Percentiles rank a stretch among this genome's conserved stretches.
Conservation (phyloP, 2,888 invertebrate genomes). For the Eristalinus sepulchralis region DNA sequence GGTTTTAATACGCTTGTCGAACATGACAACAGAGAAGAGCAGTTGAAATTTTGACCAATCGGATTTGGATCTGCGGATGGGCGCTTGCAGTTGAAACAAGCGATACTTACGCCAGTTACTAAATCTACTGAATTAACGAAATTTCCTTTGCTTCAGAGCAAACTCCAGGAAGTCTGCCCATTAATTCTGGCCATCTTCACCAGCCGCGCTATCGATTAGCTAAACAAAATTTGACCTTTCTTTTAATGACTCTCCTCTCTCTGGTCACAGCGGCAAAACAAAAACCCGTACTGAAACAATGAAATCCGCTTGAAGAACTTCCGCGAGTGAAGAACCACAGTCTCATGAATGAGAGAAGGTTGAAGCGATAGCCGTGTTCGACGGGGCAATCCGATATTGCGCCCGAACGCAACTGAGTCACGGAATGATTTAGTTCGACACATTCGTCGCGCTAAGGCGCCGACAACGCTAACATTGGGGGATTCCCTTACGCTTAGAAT, state of each 20-base stretch:
- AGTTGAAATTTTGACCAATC: too few species aligned
- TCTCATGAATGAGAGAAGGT: neutral
- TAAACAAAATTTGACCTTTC: conserved; percentile 26
- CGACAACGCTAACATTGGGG: conserved; percentile 5
- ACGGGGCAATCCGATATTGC: neutral
- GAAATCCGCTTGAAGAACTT: conserved; percentile 21
- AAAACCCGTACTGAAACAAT: conserved; percentile 33
- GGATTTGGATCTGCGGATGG: too few species aligned
- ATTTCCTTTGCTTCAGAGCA: neutral
- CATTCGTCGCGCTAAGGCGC: neutral
- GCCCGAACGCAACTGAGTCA: conserved; percentile 36
- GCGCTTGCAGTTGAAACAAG: too few species aligned
- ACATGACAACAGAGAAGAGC: too few species aligned
- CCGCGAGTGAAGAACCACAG: conserved; percentile 11
- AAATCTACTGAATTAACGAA: neutral
- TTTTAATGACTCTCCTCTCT: neutral
- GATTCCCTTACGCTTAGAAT: conserved; percentile 12
- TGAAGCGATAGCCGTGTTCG: neutral
- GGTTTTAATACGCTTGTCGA: too few species aligned
- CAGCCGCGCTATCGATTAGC: neutral
- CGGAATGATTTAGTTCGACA: conserved; percentile 7
- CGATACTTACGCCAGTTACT: too few species aligned
- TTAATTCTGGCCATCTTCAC: neutral
- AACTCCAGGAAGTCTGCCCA: neutral
- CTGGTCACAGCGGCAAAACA: neutral